Conservation (phyloP, 2,888 invertebrate genomes). For the Meteorus cinctellus region DNA sequence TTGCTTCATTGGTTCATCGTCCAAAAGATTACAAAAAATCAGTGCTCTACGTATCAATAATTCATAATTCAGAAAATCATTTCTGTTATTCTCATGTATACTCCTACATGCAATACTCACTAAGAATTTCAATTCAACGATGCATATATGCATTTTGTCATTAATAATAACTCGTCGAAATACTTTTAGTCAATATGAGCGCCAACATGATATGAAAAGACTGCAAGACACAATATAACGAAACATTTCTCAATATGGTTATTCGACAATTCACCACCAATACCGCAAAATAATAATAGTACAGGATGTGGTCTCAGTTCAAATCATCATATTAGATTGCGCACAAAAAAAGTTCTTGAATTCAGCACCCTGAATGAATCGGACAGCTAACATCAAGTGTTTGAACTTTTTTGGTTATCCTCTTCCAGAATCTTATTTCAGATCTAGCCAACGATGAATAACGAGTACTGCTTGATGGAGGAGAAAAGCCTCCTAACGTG, state of each 20-base stretch:
- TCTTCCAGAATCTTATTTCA: background rate
- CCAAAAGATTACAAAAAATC: background rate
- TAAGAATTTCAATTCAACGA: background rate
- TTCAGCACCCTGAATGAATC: constrained; percentile 5
- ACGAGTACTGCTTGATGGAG: constrained; percentile 54
- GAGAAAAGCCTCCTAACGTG: constrained; percentile 50
- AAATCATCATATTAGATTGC: constrained; percentile 25
- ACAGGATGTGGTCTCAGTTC: constrained; percentile 46
- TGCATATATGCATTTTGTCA: background rate
- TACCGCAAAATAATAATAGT: constrained; percentile 14
- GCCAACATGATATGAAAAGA: background rate
- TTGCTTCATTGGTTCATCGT: background rate
- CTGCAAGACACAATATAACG: background rate
- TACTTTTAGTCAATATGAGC: background rate
- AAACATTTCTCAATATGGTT: background rate
- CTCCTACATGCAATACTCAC: background rate
- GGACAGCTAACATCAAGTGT: background rate
- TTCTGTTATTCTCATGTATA: background rate
- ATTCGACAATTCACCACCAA: background rate
- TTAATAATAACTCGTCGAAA: background rate
- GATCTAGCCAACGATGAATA: constrained; percentile 43
- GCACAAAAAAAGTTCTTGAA: background rate
- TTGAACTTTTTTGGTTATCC: background rate
- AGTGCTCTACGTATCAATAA: background rate
- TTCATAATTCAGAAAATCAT: background rate